Evolutionary conservation across 2,113 vertebrate genomes (phyloP).

Genomic region (Suncus etruscus): DNA sequence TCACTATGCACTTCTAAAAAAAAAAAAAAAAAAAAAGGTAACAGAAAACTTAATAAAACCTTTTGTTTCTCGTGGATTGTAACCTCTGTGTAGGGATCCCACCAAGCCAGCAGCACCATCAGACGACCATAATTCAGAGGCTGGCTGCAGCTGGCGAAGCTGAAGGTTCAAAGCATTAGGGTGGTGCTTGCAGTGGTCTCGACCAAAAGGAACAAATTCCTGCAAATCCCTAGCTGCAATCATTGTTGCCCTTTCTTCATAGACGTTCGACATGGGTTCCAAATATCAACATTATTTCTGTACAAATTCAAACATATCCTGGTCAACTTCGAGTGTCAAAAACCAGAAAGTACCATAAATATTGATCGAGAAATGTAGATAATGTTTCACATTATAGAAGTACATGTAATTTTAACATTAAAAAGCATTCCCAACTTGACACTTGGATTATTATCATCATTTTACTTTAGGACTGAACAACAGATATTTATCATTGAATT

Average conservation of each 20-base stretch:
- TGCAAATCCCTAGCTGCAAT: slow-evolving; percentile 99
- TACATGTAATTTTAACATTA: neutral
- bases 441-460: neutral
- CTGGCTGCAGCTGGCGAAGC: slow-evolving; percentile 97
- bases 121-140: slow-evolving; percentile 97
- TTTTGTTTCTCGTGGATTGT: slow-evolving; percentile 95
- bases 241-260: slow-evolving; percentile 99
- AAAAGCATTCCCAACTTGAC: neutral
- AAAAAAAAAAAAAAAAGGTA: slow-evolving; percentile 42
- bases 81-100: slow-evolving; percentile 96
- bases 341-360: slow-evolving; percentile 11
- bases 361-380: neutral
- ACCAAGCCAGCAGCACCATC: slow-evolving; percentile 96
- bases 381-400: neutral
- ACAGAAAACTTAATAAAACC: slow-evolving; percentile 81
- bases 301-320: slow-evolving; percentile 72
- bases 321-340: slow-evolving; percentile 18
- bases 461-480: neutral
- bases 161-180: slow-evolving; percentile 97
- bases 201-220: slow-evolving; percentile 98
- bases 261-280: slow-evolving; percentile 99
- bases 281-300: slow-evolving; percentile 99
- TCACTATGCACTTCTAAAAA: slow-evolving; percentile 50
- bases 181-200: slow-evolving; percentile 97
- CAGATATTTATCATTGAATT: neutral